Percentiles rank a stretch among this genome's conserved stretches.
Conservation (phyloP, 2,797 vertebrate genomes). For the Triplophysa bombifrons region DNA sequence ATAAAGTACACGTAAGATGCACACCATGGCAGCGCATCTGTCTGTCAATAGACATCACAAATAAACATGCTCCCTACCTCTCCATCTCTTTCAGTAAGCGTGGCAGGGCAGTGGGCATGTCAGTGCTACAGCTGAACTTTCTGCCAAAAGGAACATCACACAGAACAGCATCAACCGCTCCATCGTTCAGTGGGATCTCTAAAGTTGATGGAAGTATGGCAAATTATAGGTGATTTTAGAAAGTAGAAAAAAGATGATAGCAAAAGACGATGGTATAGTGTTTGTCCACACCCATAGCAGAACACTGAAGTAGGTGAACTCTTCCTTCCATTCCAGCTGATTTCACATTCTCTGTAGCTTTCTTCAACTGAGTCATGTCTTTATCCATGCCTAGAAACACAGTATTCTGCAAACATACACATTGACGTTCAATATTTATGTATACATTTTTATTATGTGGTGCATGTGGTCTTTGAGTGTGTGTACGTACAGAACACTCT, state of each 20-base stretch:
- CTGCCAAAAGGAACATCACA: slow-evolving; percentile 93
- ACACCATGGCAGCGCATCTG: not conserved
- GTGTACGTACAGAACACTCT: slow-evolving; percentile 83
- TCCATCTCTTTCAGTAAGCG: slow-evolving; percentile 85
- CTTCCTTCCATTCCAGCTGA: slow-evolving; percentile 75
- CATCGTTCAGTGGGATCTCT: slow-evolving; percentile 82
- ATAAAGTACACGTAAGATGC: not conserved
- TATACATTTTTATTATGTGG: not conserved
- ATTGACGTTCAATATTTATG: no score
- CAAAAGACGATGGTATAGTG: not conserved
- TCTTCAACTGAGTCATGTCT: slow-evolving; percentile 82
- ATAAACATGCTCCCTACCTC: slow-evolving; percentile 71
- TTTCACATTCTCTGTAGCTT: slow-evolving; percentile 80
- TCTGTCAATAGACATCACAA: slow-evolving; percentile 10
- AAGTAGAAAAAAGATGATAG: not conserved
- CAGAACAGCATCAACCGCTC: slow-evolving; percentile 82
- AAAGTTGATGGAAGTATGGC: slow-evolving; percentile 37
- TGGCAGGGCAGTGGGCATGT: slow-evolving; percentile 75
- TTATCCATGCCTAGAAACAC: slow-evolving; percentile 81
- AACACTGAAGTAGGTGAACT: slow-evolving; percentile 83
- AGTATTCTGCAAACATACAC: slow-evolving; percentile 38
- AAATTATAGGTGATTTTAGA: not conserved
- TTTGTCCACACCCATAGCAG: slow-evolving; percentile 77
- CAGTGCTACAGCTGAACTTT: slow-evolving; percentile 82
- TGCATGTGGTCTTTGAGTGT: not conserved